These are phyloP conservation scores for Timandra comae DNA, from an alignment of 2,888 invertebrate species.

Conservation along the genomic window DNA sequence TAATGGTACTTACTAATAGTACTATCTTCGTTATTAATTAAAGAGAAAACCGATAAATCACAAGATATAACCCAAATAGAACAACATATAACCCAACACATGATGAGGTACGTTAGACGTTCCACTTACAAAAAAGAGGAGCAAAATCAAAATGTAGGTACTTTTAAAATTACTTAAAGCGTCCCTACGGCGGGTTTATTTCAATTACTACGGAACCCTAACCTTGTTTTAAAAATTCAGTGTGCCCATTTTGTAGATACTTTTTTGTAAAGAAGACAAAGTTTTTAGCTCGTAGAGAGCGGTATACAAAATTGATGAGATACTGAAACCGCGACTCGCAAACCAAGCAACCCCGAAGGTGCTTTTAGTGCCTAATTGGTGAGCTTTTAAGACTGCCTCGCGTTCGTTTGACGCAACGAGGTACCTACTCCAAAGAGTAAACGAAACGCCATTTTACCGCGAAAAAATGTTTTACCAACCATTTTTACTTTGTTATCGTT, in stretches of 20 bases:
- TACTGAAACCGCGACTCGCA: slow-evolving; percentile 55
- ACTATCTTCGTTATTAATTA: too few relatives aligned
- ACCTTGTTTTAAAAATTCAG: slow-evolving; percentile 2
- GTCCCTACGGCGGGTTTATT: background rate
- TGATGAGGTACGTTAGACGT: too few relatives aligned
- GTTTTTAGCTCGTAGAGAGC: slow-evolving; percentile 59
- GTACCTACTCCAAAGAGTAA: slow-evolving; percentile 35
- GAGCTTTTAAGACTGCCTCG: slow-evolving; percentile 75
- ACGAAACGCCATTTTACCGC: slow-evolving; percentile 25
- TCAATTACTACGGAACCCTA: background rate
- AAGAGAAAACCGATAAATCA: too few relatives aligned
- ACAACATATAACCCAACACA: too few relatives aligned
- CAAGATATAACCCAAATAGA: too few relatives aligned
- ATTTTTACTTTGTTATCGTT: background rate
- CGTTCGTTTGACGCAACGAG: slow-evolving; percentile 59
- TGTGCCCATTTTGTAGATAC: slow-evolving; percentile 7
- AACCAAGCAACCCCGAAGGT: slow-evolving; percentile 64
- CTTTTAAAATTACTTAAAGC: too few relatives aligned
- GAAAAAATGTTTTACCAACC: slow-evolving; percentile 6
- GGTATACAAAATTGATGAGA: slow-evolving; percentile 73
- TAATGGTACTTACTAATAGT: too few relatives aligned
- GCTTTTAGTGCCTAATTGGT: slow-evolving; percentile 77
- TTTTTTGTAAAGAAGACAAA: slow-evolving; percentile 32
- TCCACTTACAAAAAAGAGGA: too few relatives aligned
- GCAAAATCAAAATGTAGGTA: too few relatives aligned